These are phyloP conservation scores for Falcaria lacertinaria DNA, from an alignment of 2,888 invertebrate genomes.

Conservation along the genomic window DNA sequence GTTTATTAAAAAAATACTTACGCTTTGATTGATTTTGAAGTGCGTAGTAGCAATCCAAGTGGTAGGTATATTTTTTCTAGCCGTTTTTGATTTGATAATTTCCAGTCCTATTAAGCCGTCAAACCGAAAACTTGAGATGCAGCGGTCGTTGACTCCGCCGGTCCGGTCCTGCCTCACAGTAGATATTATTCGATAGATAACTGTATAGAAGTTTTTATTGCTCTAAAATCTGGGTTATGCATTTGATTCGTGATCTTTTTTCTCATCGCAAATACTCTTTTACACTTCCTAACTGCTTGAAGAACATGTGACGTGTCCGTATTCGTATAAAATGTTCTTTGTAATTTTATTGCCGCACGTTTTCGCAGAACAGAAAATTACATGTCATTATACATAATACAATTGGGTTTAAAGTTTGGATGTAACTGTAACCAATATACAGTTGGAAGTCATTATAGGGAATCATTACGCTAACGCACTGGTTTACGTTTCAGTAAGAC, in stretches of 20 bases:
- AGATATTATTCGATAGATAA: constrained; percentile 75
- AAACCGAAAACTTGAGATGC: constrained; percentile 52
- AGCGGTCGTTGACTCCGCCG: constrained; percentile 46
- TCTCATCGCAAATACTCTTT: constrained; percentile 22
- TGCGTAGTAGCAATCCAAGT: constrained; percentile 7
- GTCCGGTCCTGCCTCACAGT: constrained; percentile 57
- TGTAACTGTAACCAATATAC: constrained; percentile 2
- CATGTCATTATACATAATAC: constrained; percentile 19
- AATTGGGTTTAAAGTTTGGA: constrained; percentile 13
- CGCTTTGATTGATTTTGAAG: too few species aligned
- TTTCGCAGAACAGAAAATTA: constrained; percentile 12
- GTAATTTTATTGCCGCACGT: constrained; percentile 12
- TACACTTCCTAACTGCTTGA: constrained; percentile 29
- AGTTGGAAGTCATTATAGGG: not conserved
- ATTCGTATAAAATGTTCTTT: constrained; percentile 6
- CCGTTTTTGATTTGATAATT: too few species aligned
- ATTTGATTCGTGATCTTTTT: constrained; percentile 54
- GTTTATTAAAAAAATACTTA: too few species aligned
- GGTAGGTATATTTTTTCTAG: too few species aligned
- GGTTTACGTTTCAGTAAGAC: too few species aligned
- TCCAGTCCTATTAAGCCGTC: constrained; percentile 45
- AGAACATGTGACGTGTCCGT: constrained; percentile 20
- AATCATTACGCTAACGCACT: not conserved
- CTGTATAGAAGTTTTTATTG: constrained; percentile 71
- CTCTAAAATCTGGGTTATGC: constrained; percentile 54